Percentiles rank a stretch among this genome's conserved stretches.
Conservation (phyloP, 2,113 vertebrate species). For the human (Homo sapiens) region GRCh38 chr4:124211001-124211500, state of each 20-base stretch:
- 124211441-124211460: not conserved
- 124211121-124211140: not conserved
- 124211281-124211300: not conserved
- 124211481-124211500: not conserved
- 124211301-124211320: not conserved
- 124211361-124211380: not conserved
- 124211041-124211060: not conserved
- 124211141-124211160: not conserved
- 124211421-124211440: not conserved
- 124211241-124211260: not conserved
- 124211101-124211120: not conserved
- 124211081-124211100: no score
- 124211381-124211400: not conserved
- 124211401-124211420: not conserved
- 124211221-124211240: not conserved
- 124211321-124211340: not conserved
- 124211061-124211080: not conserved
- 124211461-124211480: not conserved
- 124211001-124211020: not conserved
- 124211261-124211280: not conserved
- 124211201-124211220: not conserved
- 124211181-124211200: not conserved
- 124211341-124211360: not conserved
- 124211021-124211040: not conserved
- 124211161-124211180: not conserved